A percentile compares a stretch with the other conserved stretches of the same genome.
Evolutionary conservation across 2,113 vertebrate genomes (phyloP).

Genomic region (Macquaria australasica): DNA sequence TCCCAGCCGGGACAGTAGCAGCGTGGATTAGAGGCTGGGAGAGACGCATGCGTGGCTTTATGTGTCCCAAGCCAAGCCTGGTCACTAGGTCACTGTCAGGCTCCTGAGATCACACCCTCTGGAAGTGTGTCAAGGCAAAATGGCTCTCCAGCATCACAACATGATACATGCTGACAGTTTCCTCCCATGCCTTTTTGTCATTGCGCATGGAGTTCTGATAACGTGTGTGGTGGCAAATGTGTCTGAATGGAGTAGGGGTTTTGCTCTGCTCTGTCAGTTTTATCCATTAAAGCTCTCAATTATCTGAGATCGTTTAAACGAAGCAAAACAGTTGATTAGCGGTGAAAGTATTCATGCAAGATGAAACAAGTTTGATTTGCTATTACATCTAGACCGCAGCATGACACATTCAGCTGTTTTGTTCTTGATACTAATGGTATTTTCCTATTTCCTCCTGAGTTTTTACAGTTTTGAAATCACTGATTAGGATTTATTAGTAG

Average conservation of each 20-base stretch:
- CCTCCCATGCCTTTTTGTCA: background rate
- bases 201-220: too few relatives aligned
- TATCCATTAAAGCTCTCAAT: background rate
- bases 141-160: background rate
- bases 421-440: background rate
- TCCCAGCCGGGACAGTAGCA: conserved; percentile 33
- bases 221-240: background rate
- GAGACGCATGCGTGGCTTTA: conserved; percentile 44
- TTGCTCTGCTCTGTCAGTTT: background rate
- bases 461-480: background rate
- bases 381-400: background rate
- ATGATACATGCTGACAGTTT: background rate
- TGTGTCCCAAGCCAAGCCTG: conserved; percentile 51
- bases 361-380: conserved; percentile 32
- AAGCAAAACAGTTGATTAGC: background rate
- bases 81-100: conserved; percentile 74
- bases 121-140: conserved; percentile 37
- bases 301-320: background rate
- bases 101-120: conserved; percentile 48
- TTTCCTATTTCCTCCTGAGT: too few relatives aligned
- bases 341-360: conserved; percentile 48
- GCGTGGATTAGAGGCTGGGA: conserved; percentile 62
- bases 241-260: background rate
- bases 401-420: conserved; percentile 8
- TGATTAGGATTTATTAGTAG: background rate